Conservation (phyloP, 1,140 invertebrate genomes). For the Drosophila erecta region DNA sequence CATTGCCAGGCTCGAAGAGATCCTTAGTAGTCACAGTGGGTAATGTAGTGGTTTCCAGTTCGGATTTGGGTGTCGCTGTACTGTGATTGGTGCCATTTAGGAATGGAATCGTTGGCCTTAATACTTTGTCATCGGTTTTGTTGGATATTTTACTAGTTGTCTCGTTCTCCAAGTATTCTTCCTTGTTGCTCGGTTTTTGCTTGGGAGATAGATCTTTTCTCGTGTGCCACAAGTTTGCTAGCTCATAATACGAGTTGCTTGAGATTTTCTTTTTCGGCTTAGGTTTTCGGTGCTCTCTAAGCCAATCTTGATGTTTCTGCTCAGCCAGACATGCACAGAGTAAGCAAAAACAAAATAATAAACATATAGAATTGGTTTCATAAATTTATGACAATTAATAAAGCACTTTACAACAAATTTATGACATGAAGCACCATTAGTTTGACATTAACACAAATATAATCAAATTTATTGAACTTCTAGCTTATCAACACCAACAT, state of each 20-base stretch:
- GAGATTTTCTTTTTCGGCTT: slow-evolving; percentile 38
- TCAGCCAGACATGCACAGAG: background rate
- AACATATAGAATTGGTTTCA: too few species aligned
- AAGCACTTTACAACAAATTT: too few species aligned
- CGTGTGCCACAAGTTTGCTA: slow-evolving; percentile 68
- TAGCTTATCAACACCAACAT: slow-evolving; percentile 2
- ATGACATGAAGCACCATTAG: too few species aligned
- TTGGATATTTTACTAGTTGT: slow-evolving; percentile 40
- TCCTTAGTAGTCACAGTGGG: background rate
- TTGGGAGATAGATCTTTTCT: slow-evolving; percentile 39
- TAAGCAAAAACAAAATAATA: background rate
- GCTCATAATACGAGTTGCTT: slow-evolving; percentile 56
- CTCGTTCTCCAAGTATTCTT: slow-evolving; percentile 76
- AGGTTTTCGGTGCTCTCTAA: slow-evolving; percentile 59
- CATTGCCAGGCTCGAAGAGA: background rate
- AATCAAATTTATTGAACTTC: background rate
- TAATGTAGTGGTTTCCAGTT: slow-evolving; percentile 11
- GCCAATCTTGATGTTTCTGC: slow-evolving; percentile 83
- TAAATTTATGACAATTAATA: too few species aligned
- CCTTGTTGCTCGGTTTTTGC: slow-evolving; percentile 57
- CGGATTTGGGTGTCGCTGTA: background rate
- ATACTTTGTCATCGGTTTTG: slow-evolving; percentile 32
- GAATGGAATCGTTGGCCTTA: slow-evolving; percentile 42
- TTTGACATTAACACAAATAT: too few species aligned
- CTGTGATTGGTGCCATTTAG: slow-evolving; percentile 16